These are phyloP conservation scores for Norana najaformis DNA, from an alignment of 2,888 invertebrate species.

Conservation along the genomic window DNA sequence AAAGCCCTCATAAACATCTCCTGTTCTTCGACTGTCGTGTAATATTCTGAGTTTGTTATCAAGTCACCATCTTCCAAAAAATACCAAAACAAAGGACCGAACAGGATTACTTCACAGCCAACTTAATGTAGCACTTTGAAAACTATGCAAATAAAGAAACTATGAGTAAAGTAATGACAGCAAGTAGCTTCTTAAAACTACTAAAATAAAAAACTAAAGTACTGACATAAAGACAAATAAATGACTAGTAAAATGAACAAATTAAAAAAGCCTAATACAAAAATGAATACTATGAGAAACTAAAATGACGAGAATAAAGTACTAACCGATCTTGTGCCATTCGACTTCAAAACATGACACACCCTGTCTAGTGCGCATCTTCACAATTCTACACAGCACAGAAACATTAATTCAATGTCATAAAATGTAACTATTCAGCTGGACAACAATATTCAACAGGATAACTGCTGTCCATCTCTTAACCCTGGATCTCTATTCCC, in stretches of 20 bases:
- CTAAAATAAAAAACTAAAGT: neutral
- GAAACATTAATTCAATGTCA: neutral
- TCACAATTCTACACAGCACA: slow-evolving; percentile 50
- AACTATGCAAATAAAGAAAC: neutral
- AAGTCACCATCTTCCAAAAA: slow-evolving; percentile 36
- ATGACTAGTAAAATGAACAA: neutral
- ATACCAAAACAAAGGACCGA: neutral
- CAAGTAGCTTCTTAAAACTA: neutral
- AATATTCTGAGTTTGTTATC: slow-evolving; percentile 37
- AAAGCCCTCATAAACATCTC: slow-evolving; percentile 49
- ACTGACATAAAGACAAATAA: neutral
- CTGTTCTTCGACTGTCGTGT: slow-evolving; percentile 50
- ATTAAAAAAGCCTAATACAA: neutral
- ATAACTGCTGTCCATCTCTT: too few species aligned
- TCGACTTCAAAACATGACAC: slow-evolving; percentile 54
- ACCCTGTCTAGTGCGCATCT: slow-evolving; percentile 51
- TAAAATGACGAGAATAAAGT: neutral
- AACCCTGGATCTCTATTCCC: too few species aligned
- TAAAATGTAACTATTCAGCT: too few species aligned
- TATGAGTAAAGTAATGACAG: neutral
- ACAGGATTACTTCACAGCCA: neutral
- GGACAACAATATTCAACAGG: too few species aligned
- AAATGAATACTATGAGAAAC: neutral
- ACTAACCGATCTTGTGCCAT: slow-evolving; percentile 54
- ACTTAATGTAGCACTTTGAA: neutral